Conservation (phyloP, 2,113 vertebrate species). For the Acanthisitta chloris region DNA sequence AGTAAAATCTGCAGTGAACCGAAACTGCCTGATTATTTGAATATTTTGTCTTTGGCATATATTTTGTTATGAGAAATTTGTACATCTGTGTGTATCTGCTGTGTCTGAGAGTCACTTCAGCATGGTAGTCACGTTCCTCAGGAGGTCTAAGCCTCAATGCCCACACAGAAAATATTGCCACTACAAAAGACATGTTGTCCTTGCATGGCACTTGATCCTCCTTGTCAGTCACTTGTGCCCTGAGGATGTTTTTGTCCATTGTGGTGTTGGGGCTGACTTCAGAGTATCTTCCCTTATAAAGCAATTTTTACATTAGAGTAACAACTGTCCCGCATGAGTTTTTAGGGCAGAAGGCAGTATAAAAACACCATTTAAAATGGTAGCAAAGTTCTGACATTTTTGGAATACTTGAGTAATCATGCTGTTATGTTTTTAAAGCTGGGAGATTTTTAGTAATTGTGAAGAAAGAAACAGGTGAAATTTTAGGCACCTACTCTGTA, state of each 20-base stretch:
- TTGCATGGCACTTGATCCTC: not conserved
- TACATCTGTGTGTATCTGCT: not conserved
- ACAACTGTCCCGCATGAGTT: not conserved
- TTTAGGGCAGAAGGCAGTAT: not conserved
- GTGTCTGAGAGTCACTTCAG: not conserved
- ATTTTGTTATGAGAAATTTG: not conserved
- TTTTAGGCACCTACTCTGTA: not conserved
- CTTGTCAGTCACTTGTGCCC: not conserved
- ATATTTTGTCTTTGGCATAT: not conserved
- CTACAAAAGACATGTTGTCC: not conserved
- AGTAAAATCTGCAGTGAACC: not conserved
- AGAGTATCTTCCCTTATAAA: not conserved
- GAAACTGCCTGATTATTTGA: not conserved
- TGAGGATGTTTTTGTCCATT: not conserved
- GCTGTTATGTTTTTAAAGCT: not conserved
- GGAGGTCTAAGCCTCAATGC: not conserved
- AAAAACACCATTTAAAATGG: not conserved
- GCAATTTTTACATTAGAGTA: not conserved
- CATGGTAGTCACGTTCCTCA: not conserved
- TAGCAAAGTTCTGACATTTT: not conserved
- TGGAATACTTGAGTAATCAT: not conserved
- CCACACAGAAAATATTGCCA: not conserved
- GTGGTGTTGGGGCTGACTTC: not conserved
- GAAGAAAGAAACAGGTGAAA: not conserved
- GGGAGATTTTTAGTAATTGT: not conserved